These are phyloP conservation scores for Picus viridis DNA, from an alignment of 2,797 vertebrate genomes.

Conservation along the genomic window DNA sequence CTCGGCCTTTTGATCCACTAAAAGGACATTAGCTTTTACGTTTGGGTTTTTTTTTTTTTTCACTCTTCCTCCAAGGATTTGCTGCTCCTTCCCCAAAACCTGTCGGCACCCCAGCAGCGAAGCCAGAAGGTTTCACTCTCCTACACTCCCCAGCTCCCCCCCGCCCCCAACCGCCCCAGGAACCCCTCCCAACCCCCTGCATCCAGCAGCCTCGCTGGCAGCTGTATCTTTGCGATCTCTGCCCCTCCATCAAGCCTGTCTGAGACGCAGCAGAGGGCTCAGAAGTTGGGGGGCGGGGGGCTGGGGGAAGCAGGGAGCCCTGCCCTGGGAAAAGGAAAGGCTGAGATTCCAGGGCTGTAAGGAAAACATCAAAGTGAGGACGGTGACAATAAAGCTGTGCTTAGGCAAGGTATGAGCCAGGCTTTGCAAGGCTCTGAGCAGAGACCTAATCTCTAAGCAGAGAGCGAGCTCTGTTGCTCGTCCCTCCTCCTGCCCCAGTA, in stretches of 20 bases:
- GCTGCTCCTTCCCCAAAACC: background rate
- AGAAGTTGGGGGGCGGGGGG: background rate
- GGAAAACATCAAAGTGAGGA: conserved; percentile 52
- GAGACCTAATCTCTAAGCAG: background rate
- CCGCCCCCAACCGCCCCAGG: background rate
- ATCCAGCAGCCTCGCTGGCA: background rate
- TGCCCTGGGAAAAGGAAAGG: background rate
- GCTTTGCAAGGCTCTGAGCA: background rate
- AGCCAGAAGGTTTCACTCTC: background rate
- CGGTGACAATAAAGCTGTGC: background rate
- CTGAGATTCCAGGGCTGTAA: conserved; percentile 8
- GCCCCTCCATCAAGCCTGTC: background rate
- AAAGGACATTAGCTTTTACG: background rate
- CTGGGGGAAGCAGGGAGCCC: background rate
- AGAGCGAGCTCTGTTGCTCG: background rate
- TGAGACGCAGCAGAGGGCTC: background rate
- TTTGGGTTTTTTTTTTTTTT: background rate
- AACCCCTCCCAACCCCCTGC: background rate
- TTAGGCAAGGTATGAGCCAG: background rate
- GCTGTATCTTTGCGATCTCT: conserved; percentile 21
- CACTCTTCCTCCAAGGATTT: fast-evolving
- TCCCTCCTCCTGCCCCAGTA: background rate
- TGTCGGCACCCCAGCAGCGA: fast-evolving
- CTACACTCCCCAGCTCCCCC: no score
- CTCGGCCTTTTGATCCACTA: background rate